Conservation (phyloP, 37 sponge, comb jelly and placozoan species). For the Oopsacas minuta region DNA sequence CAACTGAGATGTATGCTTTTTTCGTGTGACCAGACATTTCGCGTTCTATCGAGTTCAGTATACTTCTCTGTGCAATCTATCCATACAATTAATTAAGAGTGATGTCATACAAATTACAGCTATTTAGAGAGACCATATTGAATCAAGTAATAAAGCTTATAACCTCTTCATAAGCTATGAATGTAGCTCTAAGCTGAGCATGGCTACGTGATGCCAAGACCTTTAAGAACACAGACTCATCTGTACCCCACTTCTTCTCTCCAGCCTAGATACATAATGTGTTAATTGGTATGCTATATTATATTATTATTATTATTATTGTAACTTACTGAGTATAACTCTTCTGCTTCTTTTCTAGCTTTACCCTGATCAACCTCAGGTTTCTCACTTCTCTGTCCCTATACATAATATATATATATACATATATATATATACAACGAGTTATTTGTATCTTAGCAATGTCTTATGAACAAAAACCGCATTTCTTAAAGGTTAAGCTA, state of each 20-base stretch:
- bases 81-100: no score
- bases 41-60: conserved; percentile 73
- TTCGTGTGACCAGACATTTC: conserved; percentile 87
- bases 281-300: neutral
- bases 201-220: conserved; percentile 65
- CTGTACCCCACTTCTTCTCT: conserved; percentile 93
- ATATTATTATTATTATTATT: neutral
- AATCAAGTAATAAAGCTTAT: no score
- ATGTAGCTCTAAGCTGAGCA: conserved; percentile 78
- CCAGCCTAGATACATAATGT: conserved; percentile 37
- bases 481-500: neutral
- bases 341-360: conserved; percentile 74
- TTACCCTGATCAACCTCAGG: conserved; percentile 58
- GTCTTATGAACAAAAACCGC: neutral
- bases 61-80: conserved; percentile 53
- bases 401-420: neutral
- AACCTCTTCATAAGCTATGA: conserved; percentile 16
- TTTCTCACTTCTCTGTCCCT: conserved; percentile 77
- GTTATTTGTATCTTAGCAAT: no score
- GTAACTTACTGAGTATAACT: conserved; percentile 41
- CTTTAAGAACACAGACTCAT: conserved; percentile 79
- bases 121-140: neutral
- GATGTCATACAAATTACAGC: neutral
- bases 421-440: neutral
- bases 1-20: conserved; percentile 52